These are phyloP conservation scores for Trilocha varians DNA, from an alignment of 2,888 invertebrate species.

Conservation along the genomic window DNA sequence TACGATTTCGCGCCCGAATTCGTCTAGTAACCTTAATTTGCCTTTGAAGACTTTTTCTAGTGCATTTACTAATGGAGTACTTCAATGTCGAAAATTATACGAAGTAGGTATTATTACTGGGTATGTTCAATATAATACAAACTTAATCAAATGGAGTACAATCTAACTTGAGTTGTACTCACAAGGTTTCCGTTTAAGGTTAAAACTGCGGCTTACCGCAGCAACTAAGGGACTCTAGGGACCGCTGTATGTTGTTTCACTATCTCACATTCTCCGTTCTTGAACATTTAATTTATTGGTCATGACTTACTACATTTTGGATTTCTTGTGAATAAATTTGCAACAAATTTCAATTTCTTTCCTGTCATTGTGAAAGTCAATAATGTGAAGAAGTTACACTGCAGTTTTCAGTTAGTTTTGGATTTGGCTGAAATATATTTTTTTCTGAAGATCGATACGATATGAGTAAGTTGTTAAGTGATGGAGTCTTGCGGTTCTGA, in stretches of 20 bases:
- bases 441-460: constrained; percentile 31
- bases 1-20: constrained; percentile 12
- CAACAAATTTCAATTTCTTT: no score
- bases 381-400: no score
- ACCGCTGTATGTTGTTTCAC: constrained; percentile 40
- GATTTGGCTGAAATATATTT: constrained; percentile 14
- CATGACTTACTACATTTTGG: constrained; percentile 32
- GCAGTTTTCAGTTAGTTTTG: no score
- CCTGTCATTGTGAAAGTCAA: no score
- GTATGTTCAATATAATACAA: no score
- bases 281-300: constrained; percentile 47
- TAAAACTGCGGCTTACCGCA: constrained; percentile 40
- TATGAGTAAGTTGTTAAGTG: constrained; percentile 21
- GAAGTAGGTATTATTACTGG: no score
- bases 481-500: constrained; percentile 40
- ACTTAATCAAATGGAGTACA: not conserved
- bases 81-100: no score
- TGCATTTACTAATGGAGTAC: no score
- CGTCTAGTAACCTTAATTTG: not conserved
- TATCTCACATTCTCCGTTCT: constrained; percentile 37
- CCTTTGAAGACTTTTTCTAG: not conserved
- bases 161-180: constrained; percentile 17
- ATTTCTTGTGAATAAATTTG: no score
- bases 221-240: constrained; percentile 34
- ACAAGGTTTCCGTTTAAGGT: constrained; percentile 26